phyloP scores from a whole-genome alignment of 2,797 vertebrate genomes.

The Helicolenus hilgendorfi region DNA sequence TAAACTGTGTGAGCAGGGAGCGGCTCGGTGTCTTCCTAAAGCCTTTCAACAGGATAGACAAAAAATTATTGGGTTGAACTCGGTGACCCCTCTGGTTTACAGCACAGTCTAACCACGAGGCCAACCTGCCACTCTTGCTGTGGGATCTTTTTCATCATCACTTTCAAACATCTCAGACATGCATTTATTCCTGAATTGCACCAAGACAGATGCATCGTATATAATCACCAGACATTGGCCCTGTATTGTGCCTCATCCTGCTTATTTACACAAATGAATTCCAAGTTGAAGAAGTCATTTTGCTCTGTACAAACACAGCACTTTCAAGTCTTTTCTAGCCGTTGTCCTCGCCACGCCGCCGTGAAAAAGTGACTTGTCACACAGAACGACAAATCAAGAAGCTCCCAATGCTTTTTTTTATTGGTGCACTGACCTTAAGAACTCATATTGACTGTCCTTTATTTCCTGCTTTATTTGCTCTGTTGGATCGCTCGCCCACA shows the following conservation, averaged over 20 bases:
- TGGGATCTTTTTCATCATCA: not conserved
- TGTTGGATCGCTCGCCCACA: not conserved
- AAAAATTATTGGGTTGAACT: constrained; percentile 7
- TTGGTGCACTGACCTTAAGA: constrained; percentile 28
- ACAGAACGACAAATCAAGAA: constrained; percentile 3
- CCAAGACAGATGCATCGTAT: not conserved
- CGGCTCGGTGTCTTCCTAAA: constrained; percentile 1
- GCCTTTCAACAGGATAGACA: not conserved
- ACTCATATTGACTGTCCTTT: not conserved
- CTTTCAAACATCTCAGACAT: not conserved
- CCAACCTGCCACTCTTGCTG: not conserved
- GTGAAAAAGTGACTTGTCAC: constrained; percentile 4
- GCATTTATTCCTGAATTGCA: constrained; percentile 22
- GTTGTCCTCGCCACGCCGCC: not conserved
- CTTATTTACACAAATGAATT: constrained; percentile 23
- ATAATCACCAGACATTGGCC: not conserved
- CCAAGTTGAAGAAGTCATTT: constrained; percentile 7
- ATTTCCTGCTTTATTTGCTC: constrained; percentile 2
- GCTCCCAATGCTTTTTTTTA: constrained; percentile 11
- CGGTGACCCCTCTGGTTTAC: not conserved
- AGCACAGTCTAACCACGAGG: not conserved
- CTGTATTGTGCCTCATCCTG: constrained; percentile 2
- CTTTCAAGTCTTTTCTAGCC: not conserved
- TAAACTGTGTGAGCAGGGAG: not conserved
- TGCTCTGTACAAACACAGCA: constrained; percentile 14